A percentile compares a stretch with the other conserved stretches of the same genome.
Conservation (phyloP, 2,113 vertebrate genomes). For the Vanacampus margaritifer region DNA sequence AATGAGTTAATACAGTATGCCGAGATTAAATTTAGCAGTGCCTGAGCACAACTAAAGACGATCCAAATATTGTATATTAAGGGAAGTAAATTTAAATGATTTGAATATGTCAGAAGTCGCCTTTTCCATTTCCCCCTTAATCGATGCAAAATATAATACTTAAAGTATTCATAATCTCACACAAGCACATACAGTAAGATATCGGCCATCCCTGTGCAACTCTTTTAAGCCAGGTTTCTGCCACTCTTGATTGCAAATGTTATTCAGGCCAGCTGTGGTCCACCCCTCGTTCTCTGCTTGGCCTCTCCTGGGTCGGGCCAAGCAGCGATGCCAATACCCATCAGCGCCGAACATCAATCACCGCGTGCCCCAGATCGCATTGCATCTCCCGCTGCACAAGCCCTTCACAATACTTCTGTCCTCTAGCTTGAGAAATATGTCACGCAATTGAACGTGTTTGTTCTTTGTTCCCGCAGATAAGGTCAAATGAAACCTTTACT, state of each 20-base stretch:
- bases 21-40: too few species aligned
- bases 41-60: background rate
- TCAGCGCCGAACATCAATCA: conserved; percentile 27
- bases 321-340: conserved; percentile 19
- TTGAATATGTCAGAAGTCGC: background rate
- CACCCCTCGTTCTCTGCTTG: background rate
- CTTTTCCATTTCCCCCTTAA: too few species aligned
- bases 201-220: too few species aligned
- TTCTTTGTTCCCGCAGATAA: background rate
- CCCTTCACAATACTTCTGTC: background rate
- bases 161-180: too few species aligned
- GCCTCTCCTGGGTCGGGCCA: background rate
- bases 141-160: too few species aligned
- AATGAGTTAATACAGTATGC: too few species aligned
- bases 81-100: too few species aligned
- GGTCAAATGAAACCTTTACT: background rate
- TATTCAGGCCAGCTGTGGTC: conserved; percentile 20
- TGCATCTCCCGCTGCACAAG: background rate
- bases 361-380: conserved; percentile 19
- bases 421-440: too few species aligned
- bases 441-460: background rate
- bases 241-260: conserved; percentile 7
- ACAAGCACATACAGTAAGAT: too few species aligned
- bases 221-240: conserved; percentile 31
- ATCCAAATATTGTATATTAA: background rate